Evolutionary conservation across 2,113 vertebrate species (phyloP).

Genomic region (human (Homo sapiens)): DNA sequence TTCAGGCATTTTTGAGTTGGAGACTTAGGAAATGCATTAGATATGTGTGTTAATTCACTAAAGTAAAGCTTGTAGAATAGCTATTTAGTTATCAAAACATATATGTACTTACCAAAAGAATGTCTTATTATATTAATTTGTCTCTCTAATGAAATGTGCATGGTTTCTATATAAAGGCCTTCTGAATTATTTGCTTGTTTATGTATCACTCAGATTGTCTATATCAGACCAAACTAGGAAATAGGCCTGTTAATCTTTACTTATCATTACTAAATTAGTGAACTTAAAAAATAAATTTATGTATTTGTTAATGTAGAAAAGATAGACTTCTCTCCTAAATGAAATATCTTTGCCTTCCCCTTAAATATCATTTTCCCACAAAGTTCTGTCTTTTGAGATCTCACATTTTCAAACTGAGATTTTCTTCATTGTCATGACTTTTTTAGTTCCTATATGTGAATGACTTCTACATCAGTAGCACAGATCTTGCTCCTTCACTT

Average conservation of each 20-base stretch:
- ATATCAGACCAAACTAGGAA: not conserved
- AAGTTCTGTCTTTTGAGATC: not conserved
- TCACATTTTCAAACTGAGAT: not conserved
- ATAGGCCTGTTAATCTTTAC: not conserved
- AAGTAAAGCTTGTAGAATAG: conserved; percentile 23
- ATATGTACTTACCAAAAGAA: not conserved
- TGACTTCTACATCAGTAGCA: not conserved
- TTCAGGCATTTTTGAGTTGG: not conserved
- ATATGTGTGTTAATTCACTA: conserved; percentile 28
- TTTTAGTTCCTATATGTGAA: not conserved
- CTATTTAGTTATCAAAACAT: conserved; percentile 2
- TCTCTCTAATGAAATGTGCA: not conserved
- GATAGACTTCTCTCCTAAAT: not conserved
- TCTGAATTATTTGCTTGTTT: not conserved
- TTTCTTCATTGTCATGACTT: not conserved
- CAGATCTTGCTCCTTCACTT: not conserved
- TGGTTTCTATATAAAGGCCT: not conserved
- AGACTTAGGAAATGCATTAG: not conserved
- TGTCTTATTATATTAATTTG: not conserved
- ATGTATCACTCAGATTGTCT: not conserved
- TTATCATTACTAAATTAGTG: not conserved
- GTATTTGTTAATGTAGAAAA: not conserved
- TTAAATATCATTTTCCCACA: not conserved
- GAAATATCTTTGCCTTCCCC: fast-evolving
- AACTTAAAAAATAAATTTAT: not conserved